A percentile compares a stretch with the other conserved stretches of the same genome.
phyloP scores from a whole-genome alignment of 35 echinoderm and acorn worm species.

The Heliocidaris erythrogramma region DNA sequence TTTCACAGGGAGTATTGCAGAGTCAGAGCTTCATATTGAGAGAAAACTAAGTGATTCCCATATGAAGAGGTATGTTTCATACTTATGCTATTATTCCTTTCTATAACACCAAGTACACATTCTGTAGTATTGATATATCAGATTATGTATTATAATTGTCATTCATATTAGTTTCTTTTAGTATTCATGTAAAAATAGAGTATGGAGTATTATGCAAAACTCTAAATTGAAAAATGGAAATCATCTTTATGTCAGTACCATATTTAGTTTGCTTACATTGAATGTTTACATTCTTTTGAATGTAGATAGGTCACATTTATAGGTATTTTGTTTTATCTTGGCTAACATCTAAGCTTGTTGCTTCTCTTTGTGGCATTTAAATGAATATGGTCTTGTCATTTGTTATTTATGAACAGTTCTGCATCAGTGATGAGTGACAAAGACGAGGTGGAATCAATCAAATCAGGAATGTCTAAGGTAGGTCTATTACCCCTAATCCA shows the following conservation, averaged over 20 bases:
- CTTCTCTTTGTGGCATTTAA: neutral
- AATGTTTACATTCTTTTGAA: neutral
- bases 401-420: slow-evolving; percentile 50
- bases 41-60: slow-evolving; percentile 90
- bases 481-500: neutral
- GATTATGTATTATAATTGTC: too few relatives aligned
- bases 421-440: slow-evolving; percentile 72
- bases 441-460: slow-evolving; percentile 67
- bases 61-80: slow-evolving; percentile 77
- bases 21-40: slow-evolving; percentile 70
- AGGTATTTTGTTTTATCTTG: neutral
- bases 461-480: slow-evolving; percentile 53
- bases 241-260: too few relatives aligned
- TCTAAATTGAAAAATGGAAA: too few relatives aligned
- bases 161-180: too few relatives aligned
- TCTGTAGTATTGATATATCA: neutral
- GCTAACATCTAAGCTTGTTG: neutral
- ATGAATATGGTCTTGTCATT: neutral
- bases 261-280: too few relatives aligned
- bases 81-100: neutral
- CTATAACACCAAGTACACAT: neutral
- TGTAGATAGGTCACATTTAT: neutral
- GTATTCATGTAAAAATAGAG: too few relatives aligned
- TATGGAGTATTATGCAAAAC: too few relatives aligned
- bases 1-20: slow-evolving; percentile 64